Conservation (phyloP, 92 coral and sea anemone genomes). For the Chrysogorgia sp. region DNA sequence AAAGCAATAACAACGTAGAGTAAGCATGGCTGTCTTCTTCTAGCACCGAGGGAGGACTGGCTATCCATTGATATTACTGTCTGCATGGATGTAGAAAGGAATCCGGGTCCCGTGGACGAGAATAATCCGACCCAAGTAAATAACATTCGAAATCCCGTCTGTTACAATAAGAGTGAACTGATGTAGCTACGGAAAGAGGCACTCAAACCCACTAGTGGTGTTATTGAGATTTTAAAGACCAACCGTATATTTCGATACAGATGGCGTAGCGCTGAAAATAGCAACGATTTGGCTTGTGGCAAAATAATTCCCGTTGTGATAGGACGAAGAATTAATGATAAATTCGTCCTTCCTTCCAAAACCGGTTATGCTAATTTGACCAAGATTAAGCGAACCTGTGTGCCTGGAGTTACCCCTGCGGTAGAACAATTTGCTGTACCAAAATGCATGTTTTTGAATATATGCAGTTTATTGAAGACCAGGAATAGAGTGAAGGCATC, state of each 20-base stretch:
- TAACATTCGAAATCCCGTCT: neutral
- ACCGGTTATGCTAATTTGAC: too few species aligned
- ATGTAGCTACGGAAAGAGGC: neutral
- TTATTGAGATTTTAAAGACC: neutral
- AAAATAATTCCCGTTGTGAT: too few species aligned
- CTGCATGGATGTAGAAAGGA: conserved; percentile 39
- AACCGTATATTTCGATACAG: neutral
- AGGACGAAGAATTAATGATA: too few species aligned
- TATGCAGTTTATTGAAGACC: too few species aligned
- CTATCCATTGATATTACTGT: conserved; percentile 10
- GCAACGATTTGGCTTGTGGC: too few species aligned
- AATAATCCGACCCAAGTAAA: neutral
- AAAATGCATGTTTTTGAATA: too few species aligned
- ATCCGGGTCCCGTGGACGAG: conserved; percentile 28
- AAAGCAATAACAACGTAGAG: conserved; percentile 8
- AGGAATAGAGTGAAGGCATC: too few species aligned
- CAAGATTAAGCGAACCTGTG: too few species aligned
- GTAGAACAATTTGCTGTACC: too few species aligned
- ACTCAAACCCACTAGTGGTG: neutral
- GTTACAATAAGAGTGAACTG: neutral
- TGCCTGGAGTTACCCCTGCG: too few species aligned
- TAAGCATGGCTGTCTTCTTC: conserved; percentile 1
- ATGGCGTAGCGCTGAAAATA: neutral
- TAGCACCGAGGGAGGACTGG: neutral
- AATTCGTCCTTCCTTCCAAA: too few species aligned